Evolutionary conservation across 1,140 invertebrate genomes (phyloP).

Genomic region (Tetramorium simillimum): DNA sequence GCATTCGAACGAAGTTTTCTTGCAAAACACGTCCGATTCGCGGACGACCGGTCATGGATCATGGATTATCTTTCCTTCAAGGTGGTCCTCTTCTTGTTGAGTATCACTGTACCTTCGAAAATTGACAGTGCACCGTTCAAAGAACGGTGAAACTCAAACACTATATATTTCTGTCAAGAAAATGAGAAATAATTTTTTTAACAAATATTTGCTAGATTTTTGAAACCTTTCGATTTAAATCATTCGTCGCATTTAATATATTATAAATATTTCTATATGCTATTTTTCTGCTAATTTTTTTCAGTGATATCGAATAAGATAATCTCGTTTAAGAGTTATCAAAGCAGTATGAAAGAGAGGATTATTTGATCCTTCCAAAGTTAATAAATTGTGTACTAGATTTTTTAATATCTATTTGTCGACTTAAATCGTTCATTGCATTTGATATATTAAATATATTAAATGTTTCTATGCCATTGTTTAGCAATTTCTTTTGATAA

Average conservation of each 20-base stretch:
- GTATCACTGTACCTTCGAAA: constrained; percentile 62
- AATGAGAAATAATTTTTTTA: not conserved
- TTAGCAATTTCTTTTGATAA: not conserved
- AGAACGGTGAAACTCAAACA: not conserved
- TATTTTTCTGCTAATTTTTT: not conserved
- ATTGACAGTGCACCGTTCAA: not conserved
- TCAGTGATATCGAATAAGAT: not conserved
- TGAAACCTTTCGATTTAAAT: not conserved
- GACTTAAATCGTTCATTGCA: not conserved
- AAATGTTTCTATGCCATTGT: not conserved
- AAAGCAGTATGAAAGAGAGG: not conserved
- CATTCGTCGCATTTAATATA: not conserved
- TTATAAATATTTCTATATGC: not conserved
- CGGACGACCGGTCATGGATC: constrained; percentile 65
- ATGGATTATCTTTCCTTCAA: constrained; percentile 67
- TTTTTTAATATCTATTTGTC: not conserved
- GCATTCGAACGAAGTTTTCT: constrained; percentile 59
- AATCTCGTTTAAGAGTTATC: not conserved
- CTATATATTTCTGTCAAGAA: not conserved
- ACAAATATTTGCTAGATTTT: not conserved
- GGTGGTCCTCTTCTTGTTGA: constrained; percentile 64
- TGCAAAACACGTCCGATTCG: constrained; percentile 66
- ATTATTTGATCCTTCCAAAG: not conserved
- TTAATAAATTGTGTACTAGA: not conserved
- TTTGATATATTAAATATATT: not conserved